Evolutionary conservation across 23 tunicate species (phyloP).

Genomic region (Ciona savignyi): DNA sequence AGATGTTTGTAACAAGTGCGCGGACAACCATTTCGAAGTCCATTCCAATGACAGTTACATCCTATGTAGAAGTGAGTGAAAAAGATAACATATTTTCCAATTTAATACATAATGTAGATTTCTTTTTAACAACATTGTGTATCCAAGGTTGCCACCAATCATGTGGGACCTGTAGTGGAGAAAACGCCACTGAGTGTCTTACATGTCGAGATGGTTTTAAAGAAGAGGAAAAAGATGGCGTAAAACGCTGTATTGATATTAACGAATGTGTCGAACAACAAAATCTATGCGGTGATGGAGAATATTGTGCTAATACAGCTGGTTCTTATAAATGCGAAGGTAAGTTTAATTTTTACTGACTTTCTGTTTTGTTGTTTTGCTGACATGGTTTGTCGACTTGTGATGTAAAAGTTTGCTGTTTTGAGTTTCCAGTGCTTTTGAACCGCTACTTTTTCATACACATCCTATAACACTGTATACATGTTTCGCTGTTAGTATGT

Average conservation of each 20-base stretch:
- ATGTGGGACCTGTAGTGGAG: constrained; percentile 75
- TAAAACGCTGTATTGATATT: constrained; percentile 57
- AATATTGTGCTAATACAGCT: constrained; percentile 82
- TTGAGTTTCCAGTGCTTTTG: not conserved
- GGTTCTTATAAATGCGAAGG: constrained; percentile 96
- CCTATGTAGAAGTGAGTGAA: constrained; percentile 66
- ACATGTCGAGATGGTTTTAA: constrained; percentile 71
- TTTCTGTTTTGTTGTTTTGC: too few species aligned
- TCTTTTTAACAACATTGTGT: too few species aligned
- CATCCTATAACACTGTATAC: too few species aligned
- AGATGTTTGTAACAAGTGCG: constrained; percentile 86
- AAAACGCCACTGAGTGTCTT: constrained; percentile 70
- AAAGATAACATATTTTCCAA: not conserved
- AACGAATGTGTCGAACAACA: constrained; percentile 88
- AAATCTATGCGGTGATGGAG: constrained; percentile 77
- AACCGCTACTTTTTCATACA: too few species aligned
- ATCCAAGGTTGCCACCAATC: constrained; percentile 67
- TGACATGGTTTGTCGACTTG: not conserved
- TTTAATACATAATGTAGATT: too few species aligned
- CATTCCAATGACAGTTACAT: constrained; percentile 74
- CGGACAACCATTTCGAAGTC: constrained; percentile 53
- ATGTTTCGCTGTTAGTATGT: too few species aligned
- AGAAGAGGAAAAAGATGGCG: constrained; percentile 60
- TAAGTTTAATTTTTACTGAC: constrained; percentile 9
- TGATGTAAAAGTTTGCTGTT: not conserved